These are phyloP conservation scores for Euplexia lucipara DNA, from an alignment of 2,888 invertebrate genomes.

Conservation along the genomic window DNA sequence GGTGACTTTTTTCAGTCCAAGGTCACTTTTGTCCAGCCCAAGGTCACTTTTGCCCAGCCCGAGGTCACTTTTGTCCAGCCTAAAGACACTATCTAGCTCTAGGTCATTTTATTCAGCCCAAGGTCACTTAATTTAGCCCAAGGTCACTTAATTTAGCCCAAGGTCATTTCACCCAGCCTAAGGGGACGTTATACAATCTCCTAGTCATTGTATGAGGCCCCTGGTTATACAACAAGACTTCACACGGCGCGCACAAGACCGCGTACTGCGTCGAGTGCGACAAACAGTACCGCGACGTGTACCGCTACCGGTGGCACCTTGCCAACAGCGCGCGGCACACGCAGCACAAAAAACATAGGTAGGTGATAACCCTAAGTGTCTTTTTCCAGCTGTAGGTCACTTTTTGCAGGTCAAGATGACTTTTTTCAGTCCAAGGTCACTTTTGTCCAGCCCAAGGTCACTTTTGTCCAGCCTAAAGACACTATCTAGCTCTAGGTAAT, in stretches of 20 bases:
- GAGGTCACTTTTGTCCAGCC: not conserved
- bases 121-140: no score
- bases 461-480: no score
- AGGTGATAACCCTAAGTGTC: not conserved
- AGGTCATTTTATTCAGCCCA: not conserved
- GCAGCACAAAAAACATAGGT: conserved; percentile 59
- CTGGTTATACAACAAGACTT: conserved; percentile 74
- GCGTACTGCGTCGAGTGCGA: conserved; percentile 77
- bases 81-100: no score
- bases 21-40: not conserved
- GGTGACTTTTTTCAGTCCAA: not conserved
- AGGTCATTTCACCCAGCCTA: not conserved
- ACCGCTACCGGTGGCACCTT: conserved; percentile 73
- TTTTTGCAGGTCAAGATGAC: not conserved
- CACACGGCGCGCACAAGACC: conserved; percentile 51
- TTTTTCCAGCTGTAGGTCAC: not conserved
- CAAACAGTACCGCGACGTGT: conserved; percentile 64
- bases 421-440: not conserved
- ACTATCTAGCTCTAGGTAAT: no score
- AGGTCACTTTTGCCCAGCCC: not conserved
- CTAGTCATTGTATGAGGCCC: no score
- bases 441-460: no score
- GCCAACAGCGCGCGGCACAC: conserved; percentile 62
- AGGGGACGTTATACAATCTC: no score
- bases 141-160: no score